A percentile compares a stretch with the other conserved stretches of the same genome.
phyloP scores from a whole-genome alignment of 2,888 invertebrate genomes.

The Lamproptera curius region DNA sequence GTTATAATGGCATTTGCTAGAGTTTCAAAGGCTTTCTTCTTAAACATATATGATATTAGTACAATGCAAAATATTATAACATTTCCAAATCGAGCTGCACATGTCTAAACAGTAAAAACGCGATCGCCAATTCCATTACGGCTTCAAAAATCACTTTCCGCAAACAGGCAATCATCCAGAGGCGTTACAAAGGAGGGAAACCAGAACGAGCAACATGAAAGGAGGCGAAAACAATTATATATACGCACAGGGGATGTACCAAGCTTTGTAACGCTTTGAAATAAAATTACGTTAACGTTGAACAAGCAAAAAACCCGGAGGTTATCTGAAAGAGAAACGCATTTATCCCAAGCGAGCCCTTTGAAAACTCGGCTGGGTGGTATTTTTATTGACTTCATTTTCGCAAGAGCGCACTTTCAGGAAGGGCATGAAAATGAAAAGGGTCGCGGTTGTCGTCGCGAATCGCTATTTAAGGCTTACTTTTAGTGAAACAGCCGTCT shows the following conservation, averaged over 20 bases:
- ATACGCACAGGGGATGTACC: neutral
- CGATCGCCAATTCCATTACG: neutral
- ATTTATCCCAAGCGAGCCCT: slow-evolving; percentile 10
- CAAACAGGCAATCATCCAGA: slow-evolving; percentile 3
- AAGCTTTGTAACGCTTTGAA: neutral
- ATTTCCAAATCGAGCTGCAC: no score
- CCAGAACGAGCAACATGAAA: neutral
- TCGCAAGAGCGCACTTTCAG: slow-evolving; percentile 16
- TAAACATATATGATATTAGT: no score
- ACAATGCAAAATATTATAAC: no score
- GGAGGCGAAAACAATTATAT: neutral
- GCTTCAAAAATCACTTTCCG: slow-evolving; percentile 8
- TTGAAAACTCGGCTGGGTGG: slow-evolving; percentile 16
- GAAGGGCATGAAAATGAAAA: slow-evolving; percentile 8
- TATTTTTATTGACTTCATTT: slow-evolving; percentile 19
- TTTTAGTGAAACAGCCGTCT: no score
- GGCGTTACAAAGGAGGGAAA: neutral
- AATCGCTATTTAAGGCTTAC: no score
- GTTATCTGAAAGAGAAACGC: neutral
- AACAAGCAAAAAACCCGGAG: no score
- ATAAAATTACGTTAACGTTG: neutral
- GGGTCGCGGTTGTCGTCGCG: no score
- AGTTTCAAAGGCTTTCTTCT: no score
- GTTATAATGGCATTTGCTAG: no score
- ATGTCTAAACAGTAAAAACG: no score